A percentile compares a stretch with the other conserved stretches of the same genome.
Evolutionary conservation across 1,140 invertebrate genomes (phyloP).

Genomic region (Trypoxylus dichotomus): DNA sequence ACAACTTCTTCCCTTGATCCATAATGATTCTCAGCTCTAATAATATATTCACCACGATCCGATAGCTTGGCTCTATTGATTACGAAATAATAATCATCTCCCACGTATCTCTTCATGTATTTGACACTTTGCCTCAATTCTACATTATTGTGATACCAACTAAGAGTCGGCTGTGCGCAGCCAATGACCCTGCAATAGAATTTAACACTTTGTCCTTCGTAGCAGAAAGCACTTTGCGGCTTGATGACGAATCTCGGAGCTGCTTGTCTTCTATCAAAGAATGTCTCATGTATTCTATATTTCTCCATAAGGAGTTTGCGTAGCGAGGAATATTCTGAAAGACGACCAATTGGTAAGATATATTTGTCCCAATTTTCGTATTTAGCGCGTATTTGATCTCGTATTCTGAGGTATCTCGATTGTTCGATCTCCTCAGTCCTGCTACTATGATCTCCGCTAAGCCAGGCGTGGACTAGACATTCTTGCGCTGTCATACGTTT

Average conservation of each 20-base stretch:
- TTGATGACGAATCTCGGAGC: constrained; percentile 97
- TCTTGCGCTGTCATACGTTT: constrained; percentile 98
- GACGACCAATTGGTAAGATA: constrained; percentile 88
- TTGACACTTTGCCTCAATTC: constrained; percentile 98
- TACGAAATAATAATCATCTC: constrained; percentile 96
- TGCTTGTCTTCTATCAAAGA: constrained; percentile 95
- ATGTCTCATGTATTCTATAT: constrained; percentile 94
- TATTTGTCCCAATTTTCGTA: constrained; percentile 93
- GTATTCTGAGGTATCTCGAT: constrained; percentile 81
- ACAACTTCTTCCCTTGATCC: constrained; percentile 95
- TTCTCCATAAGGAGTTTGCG: constrained; percentile 94
- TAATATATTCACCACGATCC: constrained; percentile 96
- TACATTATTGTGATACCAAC: constrained; percentile 92
- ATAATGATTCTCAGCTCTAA: constrained; percentile 96
- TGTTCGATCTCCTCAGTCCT: constrained; percentile 77
- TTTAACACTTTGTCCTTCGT: constrained; percentile 95
- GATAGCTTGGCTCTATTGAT: constrained; percentile 94
- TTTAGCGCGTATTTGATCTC: constrained; percentile 82
- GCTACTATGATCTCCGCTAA: constrained; percentile 79
- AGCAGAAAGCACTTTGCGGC: constrained; percentile 92
- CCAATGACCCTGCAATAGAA: constrained; percentile 97
- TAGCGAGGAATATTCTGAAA: constrained; percentile 97
- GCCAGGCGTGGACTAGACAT: constrained; percentile 93
- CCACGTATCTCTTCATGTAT: constrained; percentile 97
- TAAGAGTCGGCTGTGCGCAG: constrained; percentile 88